These are phyloP conservation scores for Spinibarbus caldwelli DNA, from an alignment of 2,797 vertebrate genomes.

Conservation along the genomic window DNA sequence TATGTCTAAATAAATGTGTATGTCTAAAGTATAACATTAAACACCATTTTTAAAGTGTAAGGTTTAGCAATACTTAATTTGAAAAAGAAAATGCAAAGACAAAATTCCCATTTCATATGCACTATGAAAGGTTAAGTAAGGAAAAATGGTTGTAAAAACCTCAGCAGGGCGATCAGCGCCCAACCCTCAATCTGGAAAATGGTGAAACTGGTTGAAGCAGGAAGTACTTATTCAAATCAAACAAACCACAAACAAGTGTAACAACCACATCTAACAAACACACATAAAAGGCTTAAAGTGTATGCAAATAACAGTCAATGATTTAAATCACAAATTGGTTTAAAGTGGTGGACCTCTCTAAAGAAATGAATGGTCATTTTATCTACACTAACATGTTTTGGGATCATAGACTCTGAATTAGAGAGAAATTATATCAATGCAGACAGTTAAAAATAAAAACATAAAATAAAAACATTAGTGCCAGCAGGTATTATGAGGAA, in stretches of 20 bases:
- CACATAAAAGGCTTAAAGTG: background rate
- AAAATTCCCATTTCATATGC: background rate
- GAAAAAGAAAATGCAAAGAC: too few relatives aligned
- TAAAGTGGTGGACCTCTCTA: background rate
- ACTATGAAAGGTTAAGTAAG: background rate
- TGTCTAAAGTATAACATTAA: too few relatives aligned
- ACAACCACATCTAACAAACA: background rate
- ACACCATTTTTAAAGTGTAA: too few relatives aligned
- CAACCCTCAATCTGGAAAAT: background rate
- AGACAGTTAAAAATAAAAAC: background rate
- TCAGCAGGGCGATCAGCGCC: background rate
- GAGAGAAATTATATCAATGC: background rate
- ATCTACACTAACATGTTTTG: background rate
- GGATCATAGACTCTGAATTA: background rate
- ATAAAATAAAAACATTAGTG: background rate
- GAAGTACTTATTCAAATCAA: constrained; percentile 7
- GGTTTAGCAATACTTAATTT: too few relatives aligned
- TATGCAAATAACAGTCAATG: background rate
- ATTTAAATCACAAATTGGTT: background rate
- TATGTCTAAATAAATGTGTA: too few relatives aligned
- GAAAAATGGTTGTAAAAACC: background rate
- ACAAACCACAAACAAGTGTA: background rate
- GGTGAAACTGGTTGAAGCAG: background rate
- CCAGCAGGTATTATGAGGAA: background rate
- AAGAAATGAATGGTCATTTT: background rate